phyloP scores from a whole-genome alignment of 2,113 vertebrate genomes.

The Asarcornis scutulata region DNA sequence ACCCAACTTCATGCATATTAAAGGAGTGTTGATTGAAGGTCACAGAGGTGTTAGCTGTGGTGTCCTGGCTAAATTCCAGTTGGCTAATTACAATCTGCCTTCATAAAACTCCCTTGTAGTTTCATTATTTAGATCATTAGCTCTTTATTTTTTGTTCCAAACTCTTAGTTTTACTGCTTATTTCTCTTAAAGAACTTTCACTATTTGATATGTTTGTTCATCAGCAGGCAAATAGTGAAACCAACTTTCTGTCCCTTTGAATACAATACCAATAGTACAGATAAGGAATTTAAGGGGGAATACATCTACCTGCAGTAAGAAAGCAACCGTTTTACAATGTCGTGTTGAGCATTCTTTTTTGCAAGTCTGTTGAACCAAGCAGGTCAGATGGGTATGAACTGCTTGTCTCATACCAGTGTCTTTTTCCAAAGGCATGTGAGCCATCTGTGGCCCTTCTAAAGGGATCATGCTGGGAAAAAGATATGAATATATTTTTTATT shows the following conservation, averaged over 20 bases:
- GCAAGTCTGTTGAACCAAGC: neutral
- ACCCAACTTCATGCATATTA: slow-evolving; percentile 58
- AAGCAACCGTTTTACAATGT: neutral
- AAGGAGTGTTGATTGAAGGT: slow-evolving; percentile 68
- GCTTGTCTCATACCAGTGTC: neutral
- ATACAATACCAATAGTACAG: neutral
- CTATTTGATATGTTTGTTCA: neutral
- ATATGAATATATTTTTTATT: neutral
- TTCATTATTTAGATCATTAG: slow-evolving; percentile 68
- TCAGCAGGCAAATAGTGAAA: neutral
- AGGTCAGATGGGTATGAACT: neutral
- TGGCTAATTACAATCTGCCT: slow-evolving; percentile 71
- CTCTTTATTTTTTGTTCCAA: slow-evolving; percentile 41
- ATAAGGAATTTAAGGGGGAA: neutral
- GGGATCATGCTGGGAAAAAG: neutral
- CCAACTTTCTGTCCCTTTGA: neutral
- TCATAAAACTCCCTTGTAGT: slow-evolving; percentile 58
- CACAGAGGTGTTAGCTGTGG: slow-evolving; percentile 69
- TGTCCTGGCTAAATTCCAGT: slow-evolving; percentile 73
- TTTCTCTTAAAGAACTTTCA: slow-evolving; percentile 17
- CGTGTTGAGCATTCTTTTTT: neutral
- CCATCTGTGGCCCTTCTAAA: neutral
- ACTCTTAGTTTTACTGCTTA: neutral
- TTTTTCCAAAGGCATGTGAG: neutral
- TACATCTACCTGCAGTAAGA: neutral